Evolutionary conservation across 2,113 vertebrate genomes (phyloP).

Genomic region (Thamnaconus septentrionalis): DNA sequence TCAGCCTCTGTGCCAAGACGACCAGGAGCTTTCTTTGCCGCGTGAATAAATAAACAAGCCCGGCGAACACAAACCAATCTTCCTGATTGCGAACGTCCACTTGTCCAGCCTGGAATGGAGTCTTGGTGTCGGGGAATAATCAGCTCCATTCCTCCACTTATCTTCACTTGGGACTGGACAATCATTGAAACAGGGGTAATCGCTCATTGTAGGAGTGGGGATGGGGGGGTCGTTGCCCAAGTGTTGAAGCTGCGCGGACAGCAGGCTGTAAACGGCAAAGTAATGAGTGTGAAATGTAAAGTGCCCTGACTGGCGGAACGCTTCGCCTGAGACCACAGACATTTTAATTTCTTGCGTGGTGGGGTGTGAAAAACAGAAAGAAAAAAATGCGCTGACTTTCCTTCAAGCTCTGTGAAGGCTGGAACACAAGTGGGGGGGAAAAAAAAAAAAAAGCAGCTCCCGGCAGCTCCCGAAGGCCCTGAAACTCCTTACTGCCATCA

Average conservation of each 20-base stretch:
- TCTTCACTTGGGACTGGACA: conserved; percentile 5
- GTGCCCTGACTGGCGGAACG: conserved; percentile 45
- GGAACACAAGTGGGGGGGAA: neutral
- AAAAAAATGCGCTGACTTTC: conserved; percentile 48
- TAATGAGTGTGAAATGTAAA: conserved; percentile 52
- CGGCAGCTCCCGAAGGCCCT: too few relatives aligned
- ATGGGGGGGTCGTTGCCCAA: conserved; percentile 7
- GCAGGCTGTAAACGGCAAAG: conserved; percentile 32
- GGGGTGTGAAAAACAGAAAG: conserved; percentile 52
- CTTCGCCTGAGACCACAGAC: conserved; percentile 44
- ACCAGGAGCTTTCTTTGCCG: conserved; percentile 39
- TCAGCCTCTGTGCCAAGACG: conserved; percentile 24
- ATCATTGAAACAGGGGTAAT: conserved; percentile 18
- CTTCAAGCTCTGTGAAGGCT: conserved; percentile 47
- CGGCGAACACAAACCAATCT: conserved; percentile 39
- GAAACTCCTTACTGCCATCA: conserved; percentile 43
- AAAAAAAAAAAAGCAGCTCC: too few relatives aligned
- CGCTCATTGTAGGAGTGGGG: neutral
- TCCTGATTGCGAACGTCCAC: conserved; percentile 31
- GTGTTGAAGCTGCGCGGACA: conserved; percentile 18
- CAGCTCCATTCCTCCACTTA: conserved; percentile 17
- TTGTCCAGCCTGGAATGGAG: conserved; percentile 13
- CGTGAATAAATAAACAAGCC: conserved; percentile 26
- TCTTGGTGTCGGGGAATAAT: conserved; percentile 20
- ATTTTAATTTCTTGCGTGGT: conserved; percentile 59